Conservation (phyloP, 2,888 invertebrate species). For the Dione vanillae region DNA sequence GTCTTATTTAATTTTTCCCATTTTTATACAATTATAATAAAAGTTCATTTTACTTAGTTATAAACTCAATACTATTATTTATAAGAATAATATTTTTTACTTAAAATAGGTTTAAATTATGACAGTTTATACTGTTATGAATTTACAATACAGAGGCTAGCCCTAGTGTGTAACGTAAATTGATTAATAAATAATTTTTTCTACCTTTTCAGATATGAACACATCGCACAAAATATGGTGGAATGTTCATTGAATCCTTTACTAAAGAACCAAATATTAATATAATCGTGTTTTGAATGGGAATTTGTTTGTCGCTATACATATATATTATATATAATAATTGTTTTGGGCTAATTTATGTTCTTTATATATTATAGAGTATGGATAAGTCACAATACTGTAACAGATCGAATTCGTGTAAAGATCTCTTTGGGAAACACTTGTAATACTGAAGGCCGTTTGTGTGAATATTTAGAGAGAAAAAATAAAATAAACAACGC, state of each 20-base stretch:
- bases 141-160: not conserved
- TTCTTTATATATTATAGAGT: constrained; percentile 53
- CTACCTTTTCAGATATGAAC: constrained; percentile 60
- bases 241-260: constrained; percentile 42
- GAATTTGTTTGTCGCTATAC: constrained; percentile 51
- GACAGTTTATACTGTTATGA: not conserved
- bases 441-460: constrained; percentile 4
- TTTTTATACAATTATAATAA: no score
- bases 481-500: not conserved
- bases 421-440: constrained; percentile 34
- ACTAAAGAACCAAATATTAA: constrained; percentile 81
- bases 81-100: no score
- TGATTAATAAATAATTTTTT: constrained; percentile 29
- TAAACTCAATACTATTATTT: no score
- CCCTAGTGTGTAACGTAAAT: not conserved
- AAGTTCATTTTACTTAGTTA: no score
- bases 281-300: constrained; percentile 73
- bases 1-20: no score
- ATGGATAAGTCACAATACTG: constrained; percentile 2
- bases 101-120: not conserved
- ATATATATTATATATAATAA: constrained; percentile 36
- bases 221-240: constrained; percentile 64
- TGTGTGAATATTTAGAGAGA: constrained; percentile 18
- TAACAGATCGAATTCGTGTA: constrained; percentile 31
- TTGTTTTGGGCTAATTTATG: constrained; percentile 66